Evolutionary conservation across 2,888 invertebrate genomes (phyloP).

Genomic region (Agonopterix heracliana): DNA sequence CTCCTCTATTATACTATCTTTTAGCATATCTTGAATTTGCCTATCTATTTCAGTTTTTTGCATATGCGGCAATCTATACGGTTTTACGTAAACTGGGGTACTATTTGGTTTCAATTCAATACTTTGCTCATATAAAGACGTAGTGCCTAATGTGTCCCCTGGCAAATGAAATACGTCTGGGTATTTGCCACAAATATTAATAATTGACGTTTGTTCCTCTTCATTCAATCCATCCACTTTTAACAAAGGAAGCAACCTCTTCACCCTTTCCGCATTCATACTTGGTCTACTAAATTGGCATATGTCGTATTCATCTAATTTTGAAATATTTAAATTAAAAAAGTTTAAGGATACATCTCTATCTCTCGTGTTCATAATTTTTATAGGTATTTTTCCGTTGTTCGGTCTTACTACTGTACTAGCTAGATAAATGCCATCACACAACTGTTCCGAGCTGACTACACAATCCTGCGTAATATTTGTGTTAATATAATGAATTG

Average conservation of each 20-base stretch:
- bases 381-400: slow-evolving; percentile 4
- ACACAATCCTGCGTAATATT: slow-evolving; percentile 2
- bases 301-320: slow-evolving; percentile 2
- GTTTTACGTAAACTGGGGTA: slow-evolving; percentile 11
- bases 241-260: slow-evolving; percentile 6
- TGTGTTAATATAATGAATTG: slow-evolving; percentile 8
- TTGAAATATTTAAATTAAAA: not conserved
- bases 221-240: slow-evolving; percentile 7
- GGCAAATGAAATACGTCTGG: slow-evolving; percentile 12
- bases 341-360: not conserved
- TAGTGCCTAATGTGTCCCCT: slow-evolving; percentile 11
- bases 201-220: slow-evolving; percentile 4
- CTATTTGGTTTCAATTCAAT: slow-evolving; percentile 11
- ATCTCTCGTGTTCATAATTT: slow-evolving; percentile 6
- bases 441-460: slow-evolving; percentile 2
- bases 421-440: slow-evolving; percentile 8
- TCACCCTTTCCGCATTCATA: slow-evolving; percentile 3
- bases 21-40: slow-evolving; percentile 9
- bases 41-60: slow-evolving; percentile 12
- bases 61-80: slow-evolving; percentile 9
- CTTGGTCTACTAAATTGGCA: slow-evolving; percentile 5
- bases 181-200: slow-evolving; percentile 12
- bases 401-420: slow-evolving; percentile 1
- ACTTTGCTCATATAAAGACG: slow-evolving; percentile 8
- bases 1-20: not conserved